Evolutionary conservation across 2,888 invertebrate genomes (phyloP), one percentile per base, ranked within the genome.

Genomic region (Drosophila fungiperda): DNA sequence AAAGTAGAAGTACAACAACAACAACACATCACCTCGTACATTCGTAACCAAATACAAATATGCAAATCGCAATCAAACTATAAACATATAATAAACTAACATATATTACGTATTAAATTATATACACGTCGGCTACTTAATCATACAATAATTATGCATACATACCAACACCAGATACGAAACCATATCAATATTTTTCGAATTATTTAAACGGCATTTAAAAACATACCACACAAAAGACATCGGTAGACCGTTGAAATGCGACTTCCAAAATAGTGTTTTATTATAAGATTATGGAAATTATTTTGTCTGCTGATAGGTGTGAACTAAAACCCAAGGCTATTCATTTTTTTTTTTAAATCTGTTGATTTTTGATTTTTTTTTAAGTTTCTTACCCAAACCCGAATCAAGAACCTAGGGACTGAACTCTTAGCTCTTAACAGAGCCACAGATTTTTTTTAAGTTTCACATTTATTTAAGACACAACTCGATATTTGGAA

Each of bases 151-250:
- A 53, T 38, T 35, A 62, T 61, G 55, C 54, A 36, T n/a, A 45
- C 38, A 55, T 35, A 60, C 36, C 49, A 54, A 70, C 35, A 53
- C 42, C 52, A 35, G 68, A 64, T 64, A 55, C 64, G 59, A 60
- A 40, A 71, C 9, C 55, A 59, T 78, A 73, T 59, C 58, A 52
- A 76, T 83, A 83, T 83, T 86, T 83, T 87, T 80, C 49, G 66
- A 83, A 59, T 83, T 66, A 80, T 73, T 85, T 78, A 73, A 66
- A 20, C 20, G 38, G 35, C 64, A 63, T 50, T 57, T 36, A 63
- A 33, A 36, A 26, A 29, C 32, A 54, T 29, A 57, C 58, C 23
- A 58, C 26, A 49, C 36, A 61, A 42, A 67, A 55, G 65, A 17
- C 48, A 60, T 35, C 53, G 68, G 64, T 48, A 9, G 11, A 49